phyloP scores from a whole-genome alignment of 92 coral and sea anemone species.

The Umimayanthus chanpuru region DNA sequence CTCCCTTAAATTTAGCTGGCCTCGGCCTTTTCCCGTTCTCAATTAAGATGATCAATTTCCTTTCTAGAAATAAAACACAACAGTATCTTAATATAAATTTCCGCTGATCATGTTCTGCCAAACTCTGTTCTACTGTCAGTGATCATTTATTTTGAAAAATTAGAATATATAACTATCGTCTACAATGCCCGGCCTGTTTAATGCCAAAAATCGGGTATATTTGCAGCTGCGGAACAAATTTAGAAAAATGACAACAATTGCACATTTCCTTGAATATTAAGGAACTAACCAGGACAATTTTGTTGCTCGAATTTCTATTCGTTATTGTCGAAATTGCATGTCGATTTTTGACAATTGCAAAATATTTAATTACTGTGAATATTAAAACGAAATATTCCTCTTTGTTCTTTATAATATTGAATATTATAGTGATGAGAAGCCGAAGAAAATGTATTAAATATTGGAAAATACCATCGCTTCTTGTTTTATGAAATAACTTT shows the following conservation, averaged over 20 bases:
- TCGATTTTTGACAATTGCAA: no score
- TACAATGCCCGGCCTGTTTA: neutral
- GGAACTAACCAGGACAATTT: neutral
- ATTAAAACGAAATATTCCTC: neutral
- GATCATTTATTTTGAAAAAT: no score
- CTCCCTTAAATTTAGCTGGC: neutral
- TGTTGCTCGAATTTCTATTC: neutral
- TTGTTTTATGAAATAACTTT: no score
- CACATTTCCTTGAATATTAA: neutral
- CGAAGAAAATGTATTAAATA: no score
- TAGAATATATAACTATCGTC: neutral
- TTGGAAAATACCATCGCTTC: neutral
- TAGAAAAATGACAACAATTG: neutral
- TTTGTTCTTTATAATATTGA: no score
- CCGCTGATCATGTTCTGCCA: neutral
- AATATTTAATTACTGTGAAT: neutral
- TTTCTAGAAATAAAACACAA: no score
- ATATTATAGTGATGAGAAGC: neutral
- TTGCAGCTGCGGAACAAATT: neutral
- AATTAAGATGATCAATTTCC: neutral
- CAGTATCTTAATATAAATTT: neutral
- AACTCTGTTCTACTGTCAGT: no score
- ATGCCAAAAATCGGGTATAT: neutral
- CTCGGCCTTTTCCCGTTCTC: neutral
- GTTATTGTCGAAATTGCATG: no score